These are phyloP conservation scores for Spilogale gracilis DNA, from an alignment of 2,113 vertebrate genomes.

Conservation along the genomic window DNA sequence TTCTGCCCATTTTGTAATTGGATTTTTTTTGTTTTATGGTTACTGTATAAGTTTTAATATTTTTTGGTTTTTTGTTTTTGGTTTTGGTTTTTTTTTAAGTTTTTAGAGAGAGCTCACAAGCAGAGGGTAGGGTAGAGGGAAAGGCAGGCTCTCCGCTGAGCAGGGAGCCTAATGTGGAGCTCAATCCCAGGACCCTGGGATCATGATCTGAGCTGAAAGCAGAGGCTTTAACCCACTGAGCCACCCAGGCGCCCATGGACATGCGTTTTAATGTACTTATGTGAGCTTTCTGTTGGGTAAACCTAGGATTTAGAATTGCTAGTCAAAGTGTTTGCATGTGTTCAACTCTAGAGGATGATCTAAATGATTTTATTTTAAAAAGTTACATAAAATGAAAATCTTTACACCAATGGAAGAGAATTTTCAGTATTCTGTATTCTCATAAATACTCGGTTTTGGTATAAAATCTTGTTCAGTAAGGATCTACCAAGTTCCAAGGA, in stretches of 20 bases:
- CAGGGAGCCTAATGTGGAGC: too few species aligned
- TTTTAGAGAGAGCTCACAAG: too few species aligned
- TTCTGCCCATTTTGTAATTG: too few species aligned
- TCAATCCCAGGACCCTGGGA: too few species aligned
- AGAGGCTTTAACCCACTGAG: too few species aligned
- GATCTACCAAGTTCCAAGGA: background rate
- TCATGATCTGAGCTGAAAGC: too few species aligned
- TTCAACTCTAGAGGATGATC: background rate
- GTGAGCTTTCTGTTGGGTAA: background rate
- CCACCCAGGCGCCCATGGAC: background rate
- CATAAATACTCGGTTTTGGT: background rate
- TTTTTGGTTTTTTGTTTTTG: too few species aligned
- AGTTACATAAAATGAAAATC: background rate
- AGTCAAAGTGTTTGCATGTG: background rate
- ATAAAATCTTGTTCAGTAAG: background rate
- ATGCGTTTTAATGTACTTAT: background rate
- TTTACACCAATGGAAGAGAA: background rate
- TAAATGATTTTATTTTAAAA: background rate
- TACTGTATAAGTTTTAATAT: too few species aligned
- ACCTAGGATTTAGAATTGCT: background rate
- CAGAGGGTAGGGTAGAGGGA: too few species aligned
- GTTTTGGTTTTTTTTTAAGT: too few species aligned
- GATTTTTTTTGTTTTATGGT: too few species aligned
- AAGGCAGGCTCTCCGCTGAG: too few species aligned
- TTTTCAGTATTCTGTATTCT: background rate